Evolutionary conservation across 2,888 invertebrate genomes (phyloP).

Genomic region (Acleris holmiana): DNA sequence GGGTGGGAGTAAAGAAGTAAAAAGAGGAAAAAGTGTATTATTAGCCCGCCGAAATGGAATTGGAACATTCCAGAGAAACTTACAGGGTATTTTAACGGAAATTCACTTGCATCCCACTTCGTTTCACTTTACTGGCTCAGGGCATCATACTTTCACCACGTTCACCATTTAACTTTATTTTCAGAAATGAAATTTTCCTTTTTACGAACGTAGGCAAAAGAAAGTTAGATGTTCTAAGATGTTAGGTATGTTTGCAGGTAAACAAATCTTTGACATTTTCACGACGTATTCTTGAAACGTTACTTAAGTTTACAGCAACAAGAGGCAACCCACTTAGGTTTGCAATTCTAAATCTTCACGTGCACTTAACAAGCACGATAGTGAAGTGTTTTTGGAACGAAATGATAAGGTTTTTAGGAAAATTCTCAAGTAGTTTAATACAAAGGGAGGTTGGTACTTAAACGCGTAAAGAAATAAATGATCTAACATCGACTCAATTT

Average conservation of each 20-base stretch:
- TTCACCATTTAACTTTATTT: conserved; percentile 73
- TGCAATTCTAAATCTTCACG: not conserved
- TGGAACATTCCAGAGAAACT: conserved; percentile 78
- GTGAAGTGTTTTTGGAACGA: not conserved
- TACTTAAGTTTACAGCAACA: not conserved
- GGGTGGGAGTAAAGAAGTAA: conserved; percentile 83
- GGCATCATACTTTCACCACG: conserved; percentile 78
- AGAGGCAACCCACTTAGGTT: conserved; percentile 1
- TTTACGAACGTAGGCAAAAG: conserved; percentile 32
- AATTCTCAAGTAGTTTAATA: conserved; percentile 10
- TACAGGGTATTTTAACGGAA: conserved; percentile 67
- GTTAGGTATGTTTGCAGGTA: not conserved
- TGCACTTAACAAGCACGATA: conserved; percentile 1
- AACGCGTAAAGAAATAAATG: not conserved
- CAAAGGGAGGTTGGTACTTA: too few relatives aligned
- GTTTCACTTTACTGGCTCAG: conserved; percentile 76
- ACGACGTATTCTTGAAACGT: not conserved
- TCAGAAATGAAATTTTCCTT: conserved; percentile 63
- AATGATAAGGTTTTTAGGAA: conserved; percentile 11
- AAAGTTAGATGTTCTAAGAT: not conserved
- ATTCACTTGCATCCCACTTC: conserved; percentile 73
- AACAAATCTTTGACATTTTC: conserved; percentile 1
- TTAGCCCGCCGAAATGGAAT: conserved; percentile 85
- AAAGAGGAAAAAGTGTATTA: conserved; percentile 83
- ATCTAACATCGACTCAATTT: conserved; percentile 12